phyloP scores from a whole-genome alignment of 2,113 vertebrate species.

The Grammomys dolichurus region DNA sequence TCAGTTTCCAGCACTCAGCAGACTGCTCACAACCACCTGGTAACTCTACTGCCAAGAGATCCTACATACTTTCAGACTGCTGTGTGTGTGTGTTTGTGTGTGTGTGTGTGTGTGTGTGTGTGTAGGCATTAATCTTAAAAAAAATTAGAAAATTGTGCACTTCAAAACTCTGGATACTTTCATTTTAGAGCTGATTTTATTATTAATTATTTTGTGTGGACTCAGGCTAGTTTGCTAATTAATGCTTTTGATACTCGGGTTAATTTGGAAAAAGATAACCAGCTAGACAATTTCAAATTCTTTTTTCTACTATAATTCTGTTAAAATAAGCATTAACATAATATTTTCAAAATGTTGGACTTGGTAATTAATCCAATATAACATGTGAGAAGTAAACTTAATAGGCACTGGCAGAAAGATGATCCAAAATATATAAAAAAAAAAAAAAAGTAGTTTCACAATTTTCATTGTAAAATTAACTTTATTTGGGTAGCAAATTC shows the following conservation, averaged over 20 bases:
- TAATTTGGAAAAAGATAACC: slow-evolving; percentile 27
- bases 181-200: slow-evolving; percentile 38
- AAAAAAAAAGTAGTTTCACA: not conserved
- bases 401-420: slow-evolving; percentile 23
- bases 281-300: not conserved
- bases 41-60: not conserved
- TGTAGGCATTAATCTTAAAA: not conserved
- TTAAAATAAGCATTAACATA: slow-evolving; percentile 57
- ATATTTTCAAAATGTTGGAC: not conserved
- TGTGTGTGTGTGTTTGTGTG: no score
- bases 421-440: no score
- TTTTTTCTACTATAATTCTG: not conserved
- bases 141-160: not conserved
- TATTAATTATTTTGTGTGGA: not conserved
- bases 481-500: not conserved
- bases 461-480: not conserved
- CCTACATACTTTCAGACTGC: not conserved
- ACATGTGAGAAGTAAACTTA: slow-evolving; percentile 41
- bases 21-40: not conserved
- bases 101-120: no score
- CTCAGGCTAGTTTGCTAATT: not conserved
- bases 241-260: not conserved
- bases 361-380: slow-evolving; percentile 39
- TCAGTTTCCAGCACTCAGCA: not conserved
- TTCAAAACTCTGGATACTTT: not conserved